A percentile compares a stretch with the other conserved stretches of the same genome.
phyloP scores from a whole-genome alignment of 1,140 invertebrate species.

The Zaprionus davidi region DNA sequence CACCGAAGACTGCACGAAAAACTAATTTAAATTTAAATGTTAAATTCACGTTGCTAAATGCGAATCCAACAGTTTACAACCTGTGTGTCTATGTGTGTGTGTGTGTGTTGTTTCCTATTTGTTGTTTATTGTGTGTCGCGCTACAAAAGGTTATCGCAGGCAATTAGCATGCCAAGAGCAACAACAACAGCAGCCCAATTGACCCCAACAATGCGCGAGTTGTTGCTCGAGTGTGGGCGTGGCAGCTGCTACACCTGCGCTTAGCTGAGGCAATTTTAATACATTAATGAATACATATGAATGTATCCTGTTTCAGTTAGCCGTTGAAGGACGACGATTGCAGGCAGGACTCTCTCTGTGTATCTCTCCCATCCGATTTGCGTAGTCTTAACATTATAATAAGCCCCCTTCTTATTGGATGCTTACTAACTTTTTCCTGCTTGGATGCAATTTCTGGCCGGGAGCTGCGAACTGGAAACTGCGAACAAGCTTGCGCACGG shows the following conservation, averaged over 20 bases:
- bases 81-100: constrained; percentile 8
- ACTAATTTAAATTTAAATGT: constrained; percentile 67
- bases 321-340: not conserved
- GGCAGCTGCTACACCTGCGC: not conserved
- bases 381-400: not conserved
- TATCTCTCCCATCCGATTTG: not conserved
- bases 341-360: not conserved
- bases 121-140: constrained; percentile 29
- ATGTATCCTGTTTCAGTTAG: not conserved
- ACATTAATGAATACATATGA: not conserved
- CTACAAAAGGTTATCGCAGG: constrained; percentile 55
- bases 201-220: constrained; percentile 11
- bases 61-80: constrained; percentile 37
- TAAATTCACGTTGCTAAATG: constrained; percentile 52
- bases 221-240: no score
- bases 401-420: not conserved
- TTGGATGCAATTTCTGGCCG: not conserved
- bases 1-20: constrained; percentile 55
- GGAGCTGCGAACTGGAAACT: not conserved
- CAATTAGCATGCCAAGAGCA: constrained; percentile 53
- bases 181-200: constrained; percentile 20
- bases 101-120: constrained; percentile 19
- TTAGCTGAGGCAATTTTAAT: not conserved
- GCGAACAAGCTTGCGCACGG: not conserved
- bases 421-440: not conserved